Conservation (phyloP, 2,113 vertebrate genomes). For the Chaetops frenatus region DNA sequence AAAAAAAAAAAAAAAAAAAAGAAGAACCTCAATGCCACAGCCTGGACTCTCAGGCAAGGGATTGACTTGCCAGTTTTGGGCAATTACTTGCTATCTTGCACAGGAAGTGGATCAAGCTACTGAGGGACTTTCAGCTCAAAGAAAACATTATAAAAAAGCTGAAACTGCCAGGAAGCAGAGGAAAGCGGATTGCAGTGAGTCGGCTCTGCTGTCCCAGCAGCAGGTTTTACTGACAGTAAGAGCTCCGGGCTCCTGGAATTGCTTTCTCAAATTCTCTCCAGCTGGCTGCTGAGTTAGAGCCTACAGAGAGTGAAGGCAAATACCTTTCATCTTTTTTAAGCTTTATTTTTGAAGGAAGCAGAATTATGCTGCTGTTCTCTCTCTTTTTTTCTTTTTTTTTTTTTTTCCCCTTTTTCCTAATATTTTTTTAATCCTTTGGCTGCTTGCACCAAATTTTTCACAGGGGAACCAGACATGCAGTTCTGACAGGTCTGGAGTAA, state of each 20-base stretch:
- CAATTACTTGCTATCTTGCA: background rate
- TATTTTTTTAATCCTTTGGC: conserved; percentile 34
- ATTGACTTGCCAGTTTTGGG: background rate
- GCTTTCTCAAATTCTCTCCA: conserved; percentile 24
- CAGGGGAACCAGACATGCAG: background rate
- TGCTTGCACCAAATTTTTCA: conserved; percentile 9
- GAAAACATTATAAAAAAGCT: background rate
- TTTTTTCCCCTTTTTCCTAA: background rate
- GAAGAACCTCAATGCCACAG: background rate
- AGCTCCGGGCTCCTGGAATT: background rate
- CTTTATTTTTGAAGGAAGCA: conserved; percentile 21
- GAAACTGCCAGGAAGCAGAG: background rate
- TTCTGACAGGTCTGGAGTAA: background rate
- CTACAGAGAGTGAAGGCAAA: background rate
- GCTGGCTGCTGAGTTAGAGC: background rate
- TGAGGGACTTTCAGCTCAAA: background rate
- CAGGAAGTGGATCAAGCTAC: background rate
- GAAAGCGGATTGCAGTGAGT: background rate
- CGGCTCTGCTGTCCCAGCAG: background rate
- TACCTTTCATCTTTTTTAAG: conserved; percentile 50
- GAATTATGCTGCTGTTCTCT: background rate
- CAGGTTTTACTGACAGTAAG: background rate
- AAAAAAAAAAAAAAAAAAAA: background rate
- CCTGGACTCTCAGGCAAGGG: background rate
- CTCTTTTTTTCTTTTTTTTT: background rate